These are phyloP conservation scores for Drosophila bocki DNA, from an alignment of 1,140 invertebrate species.

Conservation along the genomic window DNA sequence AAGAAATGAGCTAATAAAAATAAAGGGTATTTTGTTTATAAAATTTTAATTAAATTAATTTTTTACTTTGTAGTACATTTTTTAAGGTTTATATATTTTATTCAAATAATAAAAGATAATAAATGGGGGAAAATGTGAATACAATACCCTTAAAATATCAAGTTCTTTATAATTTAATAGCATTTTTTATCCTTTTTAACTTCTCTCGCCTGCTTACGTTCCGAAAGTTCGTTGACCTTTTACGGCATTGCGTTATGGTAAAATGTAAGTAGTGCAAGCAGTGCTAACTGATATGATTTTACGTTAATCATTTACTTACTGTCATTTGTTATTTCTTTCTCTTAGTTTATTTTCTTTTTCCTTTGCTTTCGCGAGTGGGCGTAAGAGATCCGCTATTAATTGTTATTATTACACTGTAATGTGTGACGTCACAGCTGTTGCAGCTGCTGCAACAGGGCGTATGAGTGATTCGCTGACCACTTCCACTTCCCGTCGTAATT, in stretches of 20 bases:
- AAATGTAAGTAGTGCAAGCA: neutral
- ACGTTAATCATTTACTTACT: neutral
- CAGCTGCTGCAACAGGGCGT: slow-evolving; percentile 39
- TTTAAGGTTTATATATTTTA: no score
- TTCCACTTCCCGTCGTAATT: slow-evolving; percentile 40
- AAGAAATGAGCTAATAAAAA: neutral
- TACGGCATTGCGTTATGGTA: neutral
- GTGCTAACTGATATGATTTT: neutral
- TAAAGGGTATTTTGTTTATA: neutral
- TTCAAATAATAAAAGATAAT: no score
- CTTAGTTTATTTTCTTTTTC: neutral
- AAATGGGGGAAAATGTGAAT: no score
- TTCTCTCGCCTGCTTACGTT: neutral
- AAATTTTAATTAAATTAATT: no score
- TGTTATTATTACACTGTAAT: slow-evolving; percentile 1
- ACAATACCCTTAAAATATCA: no score
- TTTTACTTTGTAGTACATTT: no score
- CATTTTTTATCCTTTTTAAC: neutral
- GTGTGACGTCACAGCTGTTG: slow-evolving; percentile 26
- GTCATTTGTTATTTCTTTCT: neutral
- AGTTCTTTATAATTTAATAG: no score
- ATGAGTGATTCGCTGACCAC: slow-evolving; percentile 40
- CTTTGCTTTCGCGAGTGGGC: no score
- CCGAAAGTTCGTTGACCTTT: slow-evolving; percentile 14
- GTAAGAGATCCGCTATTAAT: neutral